Evolutionary conservation across 1,140 invertebrate genomes (phyloP), one percentile per base, ranked within the genome.

Genomic region (Prorops nasuta): DNA sequence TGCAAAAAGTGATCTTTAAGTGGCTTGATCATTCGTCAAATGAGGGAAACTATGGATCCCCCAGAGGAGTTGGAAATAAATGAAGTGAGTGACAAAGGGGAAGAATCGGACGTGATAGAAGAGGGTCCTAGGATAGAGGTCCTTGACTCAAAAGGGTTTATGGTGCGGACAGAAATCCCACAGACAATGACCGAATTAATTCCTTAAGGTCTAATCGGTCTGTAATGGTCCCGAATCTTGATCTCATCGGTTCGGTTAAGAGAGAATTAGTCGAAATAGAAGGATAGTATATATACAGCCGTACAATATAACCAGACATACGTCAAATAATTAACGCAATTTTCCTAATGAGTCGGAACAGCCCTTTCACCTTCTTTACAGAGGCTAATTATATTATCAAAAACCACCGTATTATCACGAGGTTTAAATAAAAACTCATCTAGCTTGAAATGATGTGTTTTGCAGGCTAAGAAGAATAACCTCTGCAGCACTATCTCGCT

Each of bases 181-280:
- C 60, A 68, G 65, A 71, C 68, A 71, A 71, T 71, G 55, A 60
- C 37, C 59, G 66, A 67, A 69, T 69, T 71, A 69, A 71, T 69
- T 67, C 65, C 66, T 60, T 58, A 54, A 67, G 59, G 60, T 61
- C 65, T 64, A 68, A 66, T 71, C 63, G 66, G 64, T 24, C 59
- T 66, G 61, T 69, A 69, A 71, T 65, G 63, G 66, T 69, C 56
- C 54, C n/a, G n/a, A n/a, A n/a, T n/a, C n/a, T n/a, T 60, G 60
- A 60, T 64, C 56, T 56, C 47, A 36, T 41, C 31, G 37, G 32
- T 37, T 45, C 42, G 46, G n/a, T 40, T 22, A 21, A 38, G 28
- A 49, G 35, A 47, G 51, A 64, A 57, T 62, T 59, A 63, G 50
- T 48, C 35, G 36, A 22, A 51, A 47, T 54, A 56, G 54, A 50